Percentiles rank a stretch among this genome's conserved stretches.
These are phyloP conservation scores for Drosophila nigromelanica DNA, from an alignment of 1,140 invertebrate genomes.

Conservation along the genomic window DNA sequence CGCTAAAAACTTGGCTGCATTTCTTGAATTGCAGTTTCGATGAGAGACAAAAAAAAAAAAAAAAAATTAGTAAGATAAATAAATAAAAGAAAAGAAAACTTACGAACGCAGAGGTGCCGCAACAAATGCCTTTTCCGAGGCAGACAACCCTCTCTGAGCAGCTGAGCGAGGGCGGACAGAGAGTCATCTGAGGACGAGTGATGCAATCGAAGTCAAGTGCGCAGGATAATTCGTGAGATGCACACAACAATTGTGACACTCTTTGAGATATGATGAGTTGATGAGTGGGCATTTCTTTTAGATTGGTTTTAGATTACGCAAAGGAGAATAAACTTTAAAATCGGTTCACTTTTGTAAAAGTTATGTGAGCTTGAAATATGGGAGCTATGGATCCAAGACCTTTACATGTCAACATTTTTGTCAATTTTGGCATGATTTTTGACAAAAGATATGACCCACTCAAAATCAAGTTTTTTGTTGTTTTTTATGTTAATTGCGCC, in stretches of 20 bases:
- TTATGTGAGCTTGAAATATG: no score
- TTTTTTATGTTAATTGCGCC: no score
- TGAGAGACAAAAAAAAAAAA: conserved; percentile 10
- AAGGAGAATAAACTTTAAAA: no score
- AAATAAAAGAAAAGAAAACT: conserved; percentile 14
- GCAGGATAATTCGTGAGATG: background rate
- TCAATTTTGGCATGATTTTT: no score
- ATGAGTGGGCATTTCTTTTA: background rate
- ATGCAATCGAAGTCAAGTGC: conserved; percentile 16
- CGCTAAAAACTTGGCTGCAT: conserved; percentile 59
- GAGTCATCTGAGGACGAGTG: background rate
- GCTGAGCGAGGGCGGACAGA: no score
- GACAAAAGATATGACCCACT: no score
- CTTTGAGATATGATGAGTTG: background rate
- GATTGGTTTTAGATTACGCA: no score
- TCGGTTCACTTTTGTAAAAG: no score
- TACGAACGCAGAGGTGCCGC: conserved; percentile 28
- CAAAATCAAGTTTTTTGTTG: no score
- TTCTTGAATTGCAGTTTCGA: conserved; percentile 56
- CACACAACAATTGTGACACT: background rate
- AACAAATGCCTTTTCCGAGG: conserved; percentile 47
- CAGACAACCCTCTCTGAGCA: background rate
- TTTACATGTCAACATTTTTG: no score
- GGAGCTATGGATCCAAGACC: no score
- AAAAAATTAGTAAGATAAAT: conserved; percentile 24